Conservation (phyloP, 1,140 invertebrate species). For the Anastrepha ludens region DNA sequence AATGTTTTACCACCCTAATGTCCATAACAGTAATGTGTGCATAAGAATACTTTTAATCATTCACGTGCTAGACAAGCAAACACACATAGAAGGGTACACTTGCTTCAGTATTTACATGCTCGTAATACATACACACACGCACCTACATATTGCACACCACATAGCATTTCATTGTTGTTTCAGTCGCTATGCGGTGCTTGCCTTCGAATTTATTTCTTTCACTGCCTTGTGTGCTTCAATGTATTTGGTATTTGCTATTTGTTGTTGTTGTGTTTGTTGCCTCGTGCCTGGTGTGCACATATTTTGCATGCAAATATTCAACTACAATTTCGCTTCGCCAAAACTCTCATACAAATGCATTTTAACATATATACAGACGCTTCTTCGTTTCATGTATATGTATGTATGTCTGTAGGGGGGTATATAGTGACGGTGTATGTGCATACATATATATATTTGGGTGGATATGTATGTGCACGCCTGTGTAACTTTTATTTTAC, state of each 20-base stretch:
- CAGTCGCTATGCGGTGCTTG: too few species aligned
- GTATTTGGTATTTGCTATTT: background rate
- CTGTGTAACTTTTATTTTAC: constrained; percentile 9
- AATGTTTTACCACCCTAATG: background rate
- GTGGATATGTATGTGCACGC: background rate
- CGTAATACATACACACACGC: too few species aligned
- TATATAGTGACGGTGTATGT: background rate
- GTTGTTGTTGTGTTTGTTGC: background rate
- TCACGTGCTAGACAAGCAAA: background rate
- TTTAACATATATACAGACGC: too few species aligned
- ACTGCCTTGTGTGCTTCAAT: too few species aligned
- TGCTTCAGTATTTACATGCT: too few species aligned
- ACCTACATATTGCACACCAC: too few species aligned
- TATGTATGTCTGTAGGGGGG: background rate
- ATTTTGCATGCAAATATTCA: background rate
- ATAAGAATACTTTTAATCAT: background rate
- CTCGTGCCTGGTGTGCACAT: background rate
- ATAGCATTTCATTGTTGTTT: too few species aligned
- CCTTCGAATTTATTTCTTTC: too few species aligned
- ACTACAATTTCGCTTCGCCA: background rate
- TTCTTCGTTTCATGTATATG: background rate
- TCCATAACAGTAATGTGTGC: background rate
- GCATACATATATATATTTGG: background rate
- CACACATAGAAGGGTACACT: too few species aligned
- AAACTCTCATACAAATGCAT: background rate